phyloP scores from a whole-genome alignment of 2,113 vertebrate genomes.

The Stictonetta naevosa region DNA sequence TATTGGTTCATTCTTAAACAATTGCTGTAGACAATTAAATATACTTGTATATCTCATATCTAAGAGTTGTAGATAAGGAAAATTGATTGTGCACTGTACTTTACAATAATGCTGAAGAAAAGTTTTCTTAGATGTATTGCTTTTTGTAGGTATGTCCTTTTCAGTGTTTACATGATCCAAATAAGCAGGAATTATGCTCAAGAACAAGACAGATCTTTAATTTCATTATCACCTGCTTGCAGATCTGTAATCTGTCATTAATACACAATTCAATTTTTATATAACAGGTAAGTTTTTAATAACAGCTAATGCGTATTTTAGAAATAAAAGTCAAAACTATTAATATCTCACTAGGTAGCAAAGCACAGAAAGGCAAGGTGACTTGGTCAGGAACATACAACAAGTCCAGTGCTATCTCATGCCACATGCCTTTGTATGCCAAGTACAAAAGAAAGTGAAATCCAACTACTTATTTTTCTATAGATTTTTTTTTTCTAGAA shows the following conservation, averaged over 20 bases:
- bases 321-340: background rate
- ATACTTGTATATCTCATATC: background rate
- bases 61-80: background rate
- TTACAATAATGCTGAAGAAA: background rate
- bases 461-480: background rate
- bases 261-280: background rate
- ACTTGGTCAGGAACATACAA: background rate
- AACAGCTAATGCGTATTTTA: background rate
- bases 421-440: background rate
- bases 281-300: background rate
- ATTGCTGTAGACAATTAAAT: background rate
- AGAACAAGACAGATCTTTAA: background rate
- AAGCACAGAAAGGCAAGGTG: background rate
- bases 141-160: background rate
- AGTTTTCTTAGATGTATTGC: background rate
- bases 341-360: background rate
- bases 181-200: background rate
- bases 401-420: background rate
- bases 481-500: background rate
- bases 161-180: background rate
- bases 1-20: accelerated
- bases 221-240: background rate
- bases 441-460: background rate
- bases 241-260: background rate
- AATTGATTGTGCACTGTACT: background rate